Conservation (phyloP, 2,888 invertebrate species). For the Carpatolechia fugitivella region DNA sequence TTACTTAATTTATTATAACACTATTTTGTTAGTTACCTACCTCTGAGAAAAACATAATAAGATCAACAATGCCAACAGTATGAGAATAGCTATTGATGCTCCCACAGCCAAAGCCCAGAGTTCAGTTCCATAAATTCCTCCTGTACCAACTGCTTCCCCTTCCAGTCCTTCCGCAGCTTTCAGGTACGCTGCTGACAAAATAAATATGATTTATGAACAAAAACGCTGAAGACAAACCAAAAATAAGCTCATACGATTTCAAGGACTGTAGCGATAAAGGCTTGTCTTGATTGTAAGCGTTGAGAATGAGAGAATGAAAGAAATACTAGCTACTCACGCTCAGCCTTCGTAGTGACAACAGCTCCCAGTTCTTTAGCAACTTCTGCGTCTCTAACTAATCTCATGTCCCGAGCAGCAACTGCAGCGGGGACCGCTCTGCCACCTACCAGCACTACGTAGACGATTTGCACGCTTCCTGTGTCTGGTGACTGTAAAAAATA, state of each 20-base stretch:
- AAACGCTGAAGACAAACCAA: not conserved
- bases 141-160: conserved; percentile 63
- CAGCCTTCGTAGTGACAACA: conserved; percentile 88
- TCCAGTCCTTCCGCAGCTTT: conserved; percentile 81
- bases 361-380: conserved; percentile 86
- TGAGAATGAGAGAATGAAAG: not conserved
- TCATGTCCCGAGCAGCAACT: conserved; percentile 91
- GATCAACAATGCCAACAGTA: conserved; percentile 78
- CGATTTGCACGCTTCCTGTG: conserved; percentile 82
- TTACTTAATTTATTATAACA: no score
- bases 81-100: conserved; percentile 78
- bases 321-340: conserved; percentile 82
- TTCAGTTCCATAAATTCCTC: conserved; percentile 57
- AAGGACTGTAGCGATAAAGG: no score
- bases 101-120: conserved; percentile 83
- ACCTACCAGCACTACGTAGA: conserved; percentile 89
- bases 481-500: conserved; percentile 51
- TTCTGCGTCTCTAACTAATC: conserved; percentile 87
- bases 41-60: conserved; percentile 70
- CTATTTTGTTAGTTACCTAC: conserved; percentile 28
- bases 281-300: not conserved
- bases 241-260: no score
- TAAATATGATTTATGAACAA: conserved; percentile 9
- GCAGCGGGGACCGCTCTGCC: conserved; percentile 89
- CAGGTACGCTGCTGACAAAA: conserved; percentile 81